Conservation (phyloP, 1,140 invertebrate genomes). For the Rhopalosiphum padi region DNA sequence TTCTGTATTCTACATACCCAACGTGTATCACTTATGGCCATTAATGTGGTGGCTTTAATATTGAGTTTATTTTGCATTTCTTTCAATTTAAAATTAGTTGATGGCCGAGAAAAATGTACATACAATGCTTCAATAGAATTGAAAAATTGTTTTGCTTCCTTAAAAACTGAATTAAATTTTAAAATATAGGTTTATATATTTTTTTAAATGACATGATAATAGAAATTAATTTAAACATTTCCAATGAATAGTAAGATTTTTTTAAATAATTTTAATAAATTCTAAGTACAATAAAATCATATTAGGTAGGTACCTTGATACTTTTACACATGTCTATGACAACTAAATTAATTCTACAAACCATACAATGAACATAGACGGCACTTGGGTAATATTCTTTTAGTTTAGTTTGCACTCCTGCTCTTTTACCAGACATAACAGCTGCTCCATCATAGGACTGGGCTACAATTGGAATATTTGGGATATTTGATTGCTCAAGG, state of each 20-base stretch:
- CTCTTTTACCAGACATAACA: constrained; percentile 59
- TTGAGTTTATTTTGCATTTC: neutral
- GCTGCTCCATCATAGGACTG: constrained; percentile 50
- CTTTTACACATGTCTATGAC: constrained; percentile 58
- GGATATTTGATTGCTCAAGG: neutral
- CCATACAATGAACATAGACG: constrained; percentile 60
- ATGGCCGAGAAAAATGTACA: neutral
- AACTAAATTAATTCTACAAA: constrained; percentile 59
- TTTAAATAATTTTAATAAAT: no score
- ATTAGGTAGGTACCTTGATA: constrained; percentile 35
- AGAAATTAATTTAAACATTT: no score
- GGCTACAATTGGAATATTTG: neutral
- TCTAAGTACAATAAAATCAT: no score
- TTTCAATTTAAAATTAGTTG: neutral
- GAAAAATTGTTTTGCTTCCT: neutral
- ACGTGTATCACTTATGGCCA: neutral
- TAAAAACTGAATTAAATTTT: neutral
- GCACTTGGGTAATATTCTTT: constrained; percentile 60
- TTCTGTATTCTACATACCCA: neutral
- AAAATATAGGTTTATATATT: neutral
- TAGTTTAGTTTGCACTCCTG: constrained; percentile 59
- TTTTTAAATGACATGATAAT: no score
- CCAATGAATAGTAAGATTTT: no score
- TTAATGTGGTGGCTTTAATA: neutral
- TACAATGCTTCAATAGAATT: neutral